Evolutionary conservation across 2,888 invertebrate species (phyloP).

Genomic region (Invenusta paracnida): DNA sequence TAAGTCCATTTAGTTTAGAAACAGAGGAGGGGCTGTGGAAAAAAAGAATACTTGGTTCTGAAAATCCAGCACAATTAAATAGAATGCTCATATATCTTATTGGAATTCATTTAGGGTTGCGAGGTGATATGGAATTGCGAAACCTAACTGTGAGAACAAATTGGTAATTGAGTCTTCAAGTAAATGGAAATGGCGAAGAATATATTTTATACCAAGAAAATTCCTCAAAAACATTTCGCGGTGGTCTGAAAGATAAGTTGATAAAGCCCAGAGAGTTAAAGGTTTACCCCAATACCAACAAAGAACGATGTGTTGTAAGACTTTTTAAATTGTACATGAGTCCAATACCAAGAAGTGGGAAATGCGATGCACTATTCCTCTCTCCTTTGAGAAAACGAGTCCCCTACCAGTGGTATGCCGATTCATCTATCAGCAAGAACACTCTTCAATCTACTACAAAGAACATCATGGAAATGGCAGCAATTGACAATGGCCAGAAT

Average conservation of each 20-base stretch:
- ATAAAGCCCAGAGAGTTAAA: background rate
- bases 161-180: too few relatives aligned
- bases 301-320: background rate
- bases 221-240: too few relatives aligned
- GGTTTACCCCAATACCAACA: background rate
- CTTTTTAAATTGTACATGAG: background rate
- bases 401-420: background rate
- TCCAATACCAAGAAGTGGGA: background rate
- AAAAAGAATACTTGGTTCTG: background rate
- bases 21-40: background rate
- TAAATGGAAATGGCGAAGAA: too few relatives aligned
- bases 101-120: background rate
- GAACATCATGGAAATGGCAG: background rate
- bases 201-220: too few relatives aligned
- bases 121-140: constrained; percentile 28
- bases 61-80: constrained; percentile 30
- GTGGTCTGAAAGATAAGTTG: too few relatives aligned
- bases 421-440: background rate
- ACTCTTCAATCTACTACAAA: background rate
- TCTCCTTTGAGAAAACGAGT: background rate
- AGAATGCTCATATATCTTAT: constrained; percentile 14
- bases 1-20: too few relatives aligned
- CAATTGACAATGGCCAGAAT: background rate
- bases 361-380: background rate
- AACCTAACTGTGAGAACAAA: too few relatives aligned